Evolutionary conservation across 2,888 invertebrate genomes (phyloP), one percentile per base, ranked within the genome.

Genomic region (Machimus atricapillus): DNA sequence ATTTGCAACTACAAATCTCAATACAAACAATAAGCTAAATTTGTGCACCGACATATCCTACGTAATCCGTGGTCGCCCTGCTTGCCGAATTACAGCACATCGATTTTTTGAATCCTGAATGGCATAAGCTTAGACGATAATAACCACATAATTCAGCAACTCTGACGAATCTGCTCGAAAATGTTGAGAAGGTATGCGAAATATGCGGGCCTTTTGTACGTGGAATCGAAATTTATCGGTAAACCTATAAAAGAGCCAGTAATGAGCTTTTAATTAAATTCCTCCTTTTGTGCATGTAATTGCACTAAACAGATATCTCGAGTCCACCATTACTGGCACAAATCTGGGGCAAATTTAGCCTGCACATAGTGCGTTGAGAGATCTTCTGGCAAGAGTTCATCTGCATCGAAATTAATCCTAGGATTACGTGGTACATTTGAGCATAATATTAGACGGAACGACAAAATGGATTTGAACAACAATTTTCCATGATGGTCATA

Each of bases 351-450:
- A 89, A 86, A 87, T 91, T 88, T 76, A 90, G 90, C 40, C 88
- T 90, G 83, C 89, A 96, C 58, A 93, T 31, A 93, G 79, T 95
- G 95, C 90, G 93, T 94, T 43, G 93, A 94, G 89, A 92, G 93
- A 93, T 95, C 89, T 91, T 96, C 87, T 94, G 94, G 90, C 91
- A 92, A 88, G 90, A 91, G 85, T 89, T 90, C 83, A 89, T 92
- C 88, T 92, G 92, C 92, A 88, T 89, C 85, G 90, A 91, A 88
- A 90, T 92, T 76, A 92, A 92, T 85, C 88, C 6, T 91, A 93
- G 43, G 91, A 91, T 27, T 93, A 88, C 58, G 87, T 40, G 27
- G 14, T n/a, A 74, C 77, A 86, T 79, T 86, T 87, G 19, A 87
- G 88, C 81, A 56, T 27, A 52, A 87, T 89, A 77, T 81, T 89